Conservation (phyloP, 2,113 vertebrate species). For the Campylomormyrus tamandua region DNA sequence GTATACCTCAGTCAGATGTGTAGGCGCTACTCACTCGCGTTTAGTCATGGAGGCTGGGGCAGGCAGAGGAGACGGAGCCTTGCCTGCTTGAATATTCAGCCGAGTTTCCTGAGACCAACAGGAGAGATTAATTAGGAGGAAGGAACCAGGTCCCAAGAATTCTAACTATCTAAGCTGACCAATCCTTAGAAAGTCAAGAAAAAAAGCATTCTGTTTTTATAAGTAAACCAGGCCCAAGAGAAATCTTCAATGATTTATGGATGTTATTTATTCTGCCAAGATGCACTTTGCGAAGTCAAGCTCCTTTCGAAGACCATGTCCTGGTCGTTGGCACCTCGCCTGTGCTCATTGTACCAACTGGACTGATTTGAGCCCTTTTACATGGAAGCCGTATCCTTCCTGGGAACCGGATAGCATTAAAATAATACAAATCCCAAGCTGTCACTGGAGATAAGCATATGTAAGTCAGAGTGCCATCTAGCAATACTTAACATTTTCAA, state of each 20-base stretch:
- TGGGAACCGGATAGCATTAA: neutral
- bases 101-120: neutral
- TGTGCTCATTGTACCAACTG: neutral
- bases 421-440: neutral
- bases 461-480: neutral
- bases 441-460: neutral
- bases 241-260: neutral
- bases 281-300: neutral
- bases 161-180: neutral
- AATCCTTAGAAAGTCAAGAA: neutral
- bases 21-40: neutral
- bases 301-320: neutral
- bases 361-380: neutral
- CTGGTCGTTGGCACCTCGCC: neutral
- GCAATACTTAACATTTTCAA: neutral
- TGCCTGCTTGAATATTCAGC: neutral
- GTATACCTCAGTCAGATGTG: neutral
- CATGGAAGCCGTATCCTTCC: neutral
- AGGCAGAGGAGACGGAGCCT: neutral
- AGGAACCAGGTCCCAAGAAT: neutral
- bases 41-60: neutral
- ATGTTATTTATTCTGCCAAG: neutral
- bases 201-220: neutral
- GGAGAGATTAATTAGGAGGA: neutral
- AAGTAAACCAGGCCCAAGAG: neutral